These are phyloP conservation scores for Spodoptera litura DNA, from an alignment of 1,140 invertebrate genomes.

Conservation along the genomic window DNA sequence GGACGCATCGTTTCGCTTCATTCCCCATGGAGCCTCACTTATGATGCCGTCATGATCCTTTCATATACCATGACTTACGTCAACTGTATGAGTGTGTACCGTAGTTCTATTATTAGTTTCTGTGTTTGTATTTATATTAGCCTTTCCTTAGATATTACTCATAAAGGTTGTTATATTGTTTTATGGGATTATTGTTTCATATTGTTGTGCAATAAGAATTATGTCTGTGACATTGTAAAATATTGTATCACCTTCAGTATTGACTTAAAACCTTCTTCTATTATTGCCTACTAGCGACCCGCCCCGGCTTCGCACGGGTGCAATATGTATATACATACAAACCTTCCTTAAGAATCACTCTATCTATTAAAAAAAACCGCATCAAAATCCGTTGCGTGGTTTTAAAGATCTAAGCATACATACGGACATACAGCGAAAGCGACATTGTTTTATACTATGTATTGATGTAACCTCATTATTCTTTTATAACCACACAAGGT, in stretches of 20 bases:
- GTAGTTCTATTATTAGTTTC: slow-evolving; percentile 17
- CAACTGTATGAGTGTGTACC: not conserved
- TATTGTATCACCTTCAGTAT: too few species aligned
- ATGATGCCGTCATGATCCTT: slow-evolving; percentile 59
- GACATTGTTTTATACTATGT: too few species aligned
- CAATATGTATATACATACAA: too few species aligned
- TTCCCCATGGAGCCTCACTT: slow-evolving; percentile 57
- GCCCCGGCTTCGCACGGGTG: too few species aligned
- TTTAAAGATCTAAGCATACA: too few species aligned
- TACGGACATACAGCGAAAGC: too few species aligned
- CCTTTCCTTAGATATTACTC: not conserved
- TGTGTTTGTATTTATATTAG: not conserved
- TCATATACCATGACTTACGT: slow-evolving; percentile 56
- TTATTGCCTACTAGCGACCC: too few species aligned
- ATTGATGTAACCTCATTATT: not conserved
- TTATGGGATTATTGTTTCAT: not conserved
- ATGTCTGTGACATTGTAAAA: too few species aligned
- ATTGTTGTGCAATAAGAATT: not conserved
- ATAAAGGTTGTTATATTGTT: not conserved
- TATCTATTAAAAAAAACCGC: too few species aligned
- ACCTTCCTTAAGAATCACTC: too few species aligned
- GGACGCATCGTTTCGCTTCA: slow-evolving; percentile 43
- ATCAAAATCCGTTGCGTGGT: too few species aligned
- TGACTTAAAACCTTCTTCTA: not conserved
- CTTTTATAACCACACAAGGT: not conserved